A percentile compares a stretch with the other conserved stretches of the same genome.
phyloP scores from a whole-genome alignment of 2,888 invertebrate genomes.

The Perizoma flavofasciatum region DNA sequence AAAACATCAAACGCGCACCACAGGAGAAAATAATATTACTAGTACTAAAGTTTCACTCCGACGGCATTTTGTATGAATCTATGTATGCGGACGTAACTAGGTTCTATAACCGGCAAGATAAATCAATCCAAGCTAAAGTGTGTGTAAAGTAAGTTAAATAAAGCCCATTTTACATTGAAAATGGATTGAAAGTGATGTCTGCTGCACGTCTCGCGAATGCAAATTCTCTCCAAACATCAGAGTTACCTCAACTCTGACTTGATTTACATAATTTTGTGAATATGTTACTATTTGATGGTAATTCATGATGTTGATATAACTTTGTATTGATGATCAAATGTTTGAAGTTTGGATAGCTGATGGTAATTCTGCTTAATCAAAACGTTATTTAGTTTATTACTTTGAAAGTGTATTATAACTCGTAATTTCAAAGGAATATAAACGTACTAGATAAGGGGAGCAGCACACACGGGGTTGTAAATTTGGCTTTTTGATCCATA shows the following conservation, averaged over 20 bases:
- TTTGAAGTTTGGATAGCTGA: slow-evolving; percentile 12
- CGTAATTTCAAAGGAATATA: slow-evolving; percentile 11
- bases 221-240: slow-evolving; percentile 41
- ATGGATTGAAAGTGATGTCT: background rate
- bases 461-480: too few relatives aligned
- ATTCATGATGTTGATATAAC: slow-evolving; percentile 15
- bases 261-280: slow-evolving; percentile 46
- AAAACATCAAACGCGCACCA: slow-evolving; percentile 27
- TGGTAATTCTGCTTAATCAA: slow-evolving; percentile 11
- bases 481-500: too few relatives aligned
- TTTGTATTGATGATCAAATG: slow-evolving; percentile 30
- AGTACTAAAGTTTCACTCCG: background rate
- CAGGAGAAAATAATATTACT: slow-evolving; percentile 1
- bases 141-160: background rate
- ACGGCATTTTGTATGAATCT: background rate
- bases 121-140: too few relatives aligned
- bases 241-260: slow-evolving; percentile 32
- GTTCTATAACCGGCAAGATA: too few relatives aligned
- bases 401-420: slow-evolving; percentile 12
- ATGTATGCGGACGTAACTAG: too few relatives aligned
- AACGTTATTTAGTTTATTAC: slow-evolving; percentile 16
- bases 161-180: background rate
- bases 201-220: slow-evolving; percentile 26
- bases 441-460: slow-evolving; percentile 3
- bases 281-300: slow-evolving; percentile 27